Evolutionary conservation across 2,888 invertebrate species (phyloP).

Genomic region (Ypsolopha scabrella): DNA sequence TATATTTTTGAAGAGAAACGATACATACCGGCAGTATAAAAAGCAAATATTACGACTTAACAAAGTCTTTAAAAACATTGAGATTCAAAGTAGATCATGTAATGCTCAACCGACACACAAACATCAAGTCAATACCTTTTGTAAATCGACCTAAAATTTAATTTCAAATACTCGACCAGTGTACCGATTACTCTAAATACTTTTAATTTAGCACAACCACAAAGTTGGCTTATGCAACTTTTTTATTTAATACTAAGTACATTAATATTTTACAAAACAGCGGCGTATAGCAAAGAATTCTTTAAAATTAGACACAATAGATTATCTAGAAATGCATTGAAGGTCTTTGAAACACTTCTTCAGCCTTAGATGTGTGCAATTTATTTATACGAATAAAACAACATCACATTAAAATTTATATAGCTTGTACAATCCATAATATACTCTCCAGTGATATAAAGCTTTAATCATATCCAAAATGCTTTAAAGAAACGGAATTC

Average conservation of each 20-base stretch:
- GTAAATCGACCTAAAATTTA: slow-evolving; percentile 7
- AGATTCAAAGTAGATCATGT: slow-evolving; percentile 15
- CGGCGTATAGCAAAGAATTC: slow-evolving; percentile 18
- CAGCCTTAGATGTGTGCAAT: neutral
- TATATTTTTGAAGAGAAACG: no score
- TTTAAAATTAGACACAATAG: slow-evolving; percentile 1
- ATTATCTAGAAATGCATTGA: slow-evolving; percentile 4
- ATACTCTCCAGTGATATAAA: neutral
- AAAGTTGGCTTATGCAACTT: slow-evolving; percentile 46
- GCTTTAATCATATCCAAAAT: neutral
- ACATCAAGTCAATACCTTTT: slow-evolving; percentile 12
- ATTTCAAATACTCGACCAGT: slow-evolving; percentile 4
- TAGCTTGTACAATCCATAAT: neutral
- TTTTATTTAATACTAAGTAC: slow-evolving; percentile 40
- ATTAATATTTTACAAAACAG: slow-evolving; percentile 32
- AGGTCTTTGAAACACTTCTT: neutral
- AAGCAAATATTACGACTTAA: neutral
- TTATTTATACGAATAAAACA: neutral
- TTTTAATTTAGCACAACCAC: slow-evolving; percentile 53
- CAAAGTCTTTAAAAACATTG: slow-evolving; percentile 5
- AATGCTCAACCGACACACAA: neutral
- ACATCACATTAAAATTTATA: neutral
- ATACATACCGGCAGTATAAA: no score
- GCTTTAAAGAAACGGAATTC: neutral
- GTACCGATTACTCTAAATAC: slow-evolving; percentile 5